phyloP scores from a whole-genome alignment of 2,113 vertebrate species.

The Pygoscelis adeliae region DNA sequence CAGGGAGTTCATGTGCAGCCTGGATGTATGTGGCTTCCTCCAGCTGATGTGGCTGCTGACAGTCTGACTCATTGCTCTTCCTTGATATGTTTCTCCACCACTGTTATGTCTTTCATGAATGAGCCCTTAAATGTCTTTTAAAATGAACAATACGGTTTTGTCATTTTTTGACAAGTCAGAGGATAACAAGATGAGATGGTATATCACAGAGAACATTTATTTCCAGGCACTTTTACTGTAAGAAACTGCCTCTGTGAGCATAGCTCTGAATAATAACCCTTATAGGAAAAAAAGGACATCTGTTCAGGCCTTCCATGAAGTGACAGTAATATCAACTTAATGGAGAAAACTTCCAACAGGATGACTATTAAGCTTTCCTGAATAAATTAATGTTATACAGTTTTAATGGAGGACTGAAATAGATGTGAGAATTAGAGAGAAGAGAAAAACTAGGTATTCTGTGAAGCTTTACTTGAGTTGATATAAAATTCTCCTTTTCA shows the following conservation, averaged over 20 bases:
- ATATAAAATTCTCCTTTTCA: background rate
- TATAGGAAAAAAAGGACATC: background rate
- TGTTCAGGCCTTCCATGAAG: background rate
- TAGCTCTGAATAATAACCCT: background rate
- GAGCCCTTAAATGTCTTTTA: background rate
- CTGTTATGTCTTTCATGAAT: background rate
- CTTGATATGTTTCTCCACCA: background rate
- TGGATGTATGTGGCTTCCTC: background rate
- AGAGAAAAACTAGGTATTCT: background rate
- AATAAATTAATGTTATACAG: conserved; percentile 1
- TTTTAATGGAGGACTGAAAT: conserved; percentile 23
- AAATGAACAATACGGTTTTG: background rate
- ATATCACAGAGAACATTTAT: background rate
- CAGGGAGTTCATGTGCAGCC: background rate
- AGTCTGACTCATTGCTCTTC: background rate
- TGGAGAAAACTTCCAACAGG: background rate
- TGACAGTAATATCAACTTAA: background rate
- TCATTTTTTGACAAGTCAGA: background rate
- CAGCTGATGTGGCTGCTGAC: background rate
- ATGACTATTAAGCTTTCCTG: conserved; percentile 7
- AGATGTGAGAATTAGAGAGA: background rate
- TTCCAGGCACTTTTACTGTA: background rate
- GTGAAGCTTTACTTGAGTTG: background rate
- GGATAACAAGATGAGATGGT: background rate
- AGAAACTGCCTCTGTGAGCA: background rate